phyloP scores from a whole-genome alignment of 2,888 invertebrate species.

The Dimorphilus gyrociliatus region DNA sequence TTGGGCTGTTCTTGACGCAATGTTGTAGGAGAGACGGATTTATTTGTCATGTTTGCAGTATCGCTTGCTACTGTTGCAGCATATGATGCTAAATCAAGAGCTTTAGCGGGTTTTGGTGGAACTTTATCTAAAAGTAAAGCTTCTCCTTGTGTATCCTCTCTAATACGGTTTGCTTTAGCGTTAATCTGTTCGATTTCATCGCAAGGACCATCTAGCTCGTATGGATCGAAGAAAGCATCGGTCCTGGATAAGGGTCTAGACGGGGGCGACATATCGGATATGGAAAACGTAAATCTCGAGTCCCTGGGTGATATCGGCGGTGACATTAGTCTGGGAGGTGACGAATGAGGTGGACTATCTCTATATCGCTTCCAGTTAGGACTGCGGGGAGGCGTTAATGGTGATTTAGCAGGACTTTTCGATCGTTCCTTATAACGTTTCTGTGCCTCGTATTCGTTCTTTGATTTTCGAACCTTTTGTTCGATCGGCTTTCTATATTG shows the following conservation, averaged over 20 bases:
- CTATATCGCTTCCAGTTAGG: slow-evolving; percentile 22
- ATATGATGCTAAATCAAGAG: slow-evolving; percentile 29
- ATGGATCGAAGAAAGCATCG: no score
- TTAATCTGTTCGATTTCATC: no score
- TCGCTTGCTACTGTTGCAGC: slow-evolving; percentile 35
- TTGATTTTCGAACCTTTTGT: no score
- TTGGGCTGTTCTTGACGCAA: slow-evolving; percentile 6
- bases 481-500: no score
- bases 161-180: no score
- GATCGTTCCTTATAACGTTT: no score
- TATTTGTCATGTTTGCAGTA: slow-evolving; percentile 31
- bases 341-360: slow-evolving; percentile 11
- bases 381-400: slow-evolving; percentile 30
- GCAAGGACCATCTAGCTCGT: no score
- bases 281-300: slow-evolving; percentile 21
- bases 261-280: slow-evolving; percentile 21
- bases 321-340: slow-evolving; percentile 12
- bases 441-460: no score
- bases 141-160: no score
- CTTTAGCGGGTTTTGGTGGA: slow-evolving; percentile 10
- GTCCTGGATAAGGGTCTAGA: slow-evolving; percentile 18
- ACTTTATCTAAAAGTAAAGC: slow-evolving; percentile 2
- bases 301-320: slow-evolving; percentile 26
- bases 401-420: no score
- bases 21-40: slow-evolving; percentile 31